Base-by-base conservation (phyloP, 2,797 vertebrate species). In the Mus minutoides region DNA sequence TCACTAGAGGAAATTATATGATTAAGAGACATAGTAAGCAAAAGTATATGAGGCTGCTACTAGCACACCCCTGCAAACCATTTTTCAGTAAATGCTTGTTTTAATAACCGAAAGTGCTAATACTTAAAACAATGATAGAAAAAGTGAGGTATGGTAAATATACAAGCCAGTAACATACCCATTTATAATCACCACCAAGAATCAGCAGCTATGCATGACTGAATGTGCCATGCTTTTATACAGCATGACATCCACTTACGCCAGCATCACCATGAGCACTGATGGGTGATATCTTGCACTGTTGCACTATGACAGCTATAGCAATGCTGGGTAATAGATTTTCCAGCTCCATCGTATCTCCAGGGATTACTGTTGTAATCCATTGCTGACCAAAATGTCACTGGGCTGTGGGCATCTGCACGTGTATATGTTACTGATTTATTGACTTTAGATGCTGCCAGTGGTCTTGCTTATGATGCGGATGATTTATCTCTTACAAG, bases 401-500 rank as follows among this genome's bases (percentile, higher is more conserved):
- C 2, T 52, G 22, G 29, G n/a, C n/a, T 67, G 54, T 26, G 24
- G 13, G 40, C 56, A 11, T 62, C 93, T 85, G 43, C 40, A 64
- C 6, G 69, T 37, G 3, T 4, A 37, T 24, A 90, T 64, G 19
- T 5, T 73, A 88, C 60, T 91, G 6, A 88, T 64, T 93, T 89
- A 93, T 80, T 26, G 21, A 40, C 86, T 94, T 94, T 73, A 85
- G 29, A 88, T 34, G 14, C 76, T 89, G 31, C 29, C 40, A 91
- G 24, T 87, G 67, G 19, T 34, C 79, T 93, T 90, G 76, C 11
- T 95, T 73, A 85, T 52, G 60, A 21, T 67, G 3, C 76, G 82
- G 76, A 76, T 67, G 16, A 93, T 37, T 92, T 91, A 79, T 54
- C 34, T 84, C 90, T 97, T 82, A 26, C 31, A 95, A 54, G 46